These are phyloP conservation scores for Netelia virgata DNA, from an alignment of 2,888 invertebrate genomes.

Conservation along the genomic window DNA sequence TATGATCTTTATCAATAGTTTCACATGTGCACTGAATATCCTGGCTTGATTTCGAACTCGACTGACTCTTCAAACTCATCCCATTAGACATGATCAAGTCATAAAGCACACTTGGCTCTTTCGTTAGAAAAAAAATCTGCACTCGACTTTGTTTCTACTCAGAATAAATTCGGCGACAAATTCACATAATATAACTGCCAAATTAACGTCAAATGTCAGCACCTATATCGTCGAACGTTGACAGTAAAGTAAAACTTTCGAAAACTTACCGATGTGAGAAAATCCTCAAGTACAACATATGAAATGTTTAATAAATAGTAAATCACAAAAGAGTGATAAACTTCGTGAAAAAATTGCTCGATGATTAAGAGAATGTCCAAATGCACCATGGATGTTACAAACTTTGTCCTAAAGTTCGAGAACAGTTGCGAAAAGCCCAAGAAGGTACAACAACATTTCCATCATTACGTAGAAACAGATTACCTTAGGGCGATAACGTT, in stretches of 20 bases:
- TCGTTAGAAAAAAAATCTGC: neutral
- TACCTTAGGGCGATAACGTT: neutral
- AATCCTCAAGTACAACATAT: conserved; percentile 38
- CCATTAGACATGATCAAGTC: neutral
- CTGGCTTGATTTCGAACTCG: neutral
- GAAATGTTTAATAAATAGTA: conserved; percentile 31
- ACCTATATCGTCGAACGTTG: conserved; percentile 14
- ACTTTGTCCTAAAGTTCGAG: conserved; percentile 68
- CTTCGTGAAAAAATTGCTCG: conserved; percentile 29
- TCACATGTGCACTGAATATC: conserved; percentile 38
- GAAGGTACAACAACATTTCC: conserved; percentile 46
- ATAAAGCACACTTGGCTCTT: neutral
- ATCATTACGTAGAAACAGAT: neutral
- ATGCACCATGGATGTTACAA: conserved; percentile 65
- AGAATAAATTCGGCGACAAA: neutral
- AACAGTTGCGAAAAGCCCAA: conserved; percentile 61
- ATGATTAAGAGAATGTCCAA: conserved; percentile 55
- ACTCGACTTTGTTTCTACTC: neutral
- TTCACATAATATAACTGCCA: conserved; percentile 29
- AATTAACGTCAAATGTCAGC: conserved; percentile 47
- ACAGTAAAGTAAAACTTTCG: conserved; percentile 29
- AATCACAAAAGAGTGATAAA: conserved; percentile 7
- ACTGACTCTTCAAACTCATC: neutral
- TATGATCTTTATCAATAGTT: neutral
- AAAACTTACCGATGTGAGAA: conserved; percentile 20